Evolutionary conservation across 2,113 vertebrate species (phyloP).

Genomic region (Guaruba guarouba): DNA sequence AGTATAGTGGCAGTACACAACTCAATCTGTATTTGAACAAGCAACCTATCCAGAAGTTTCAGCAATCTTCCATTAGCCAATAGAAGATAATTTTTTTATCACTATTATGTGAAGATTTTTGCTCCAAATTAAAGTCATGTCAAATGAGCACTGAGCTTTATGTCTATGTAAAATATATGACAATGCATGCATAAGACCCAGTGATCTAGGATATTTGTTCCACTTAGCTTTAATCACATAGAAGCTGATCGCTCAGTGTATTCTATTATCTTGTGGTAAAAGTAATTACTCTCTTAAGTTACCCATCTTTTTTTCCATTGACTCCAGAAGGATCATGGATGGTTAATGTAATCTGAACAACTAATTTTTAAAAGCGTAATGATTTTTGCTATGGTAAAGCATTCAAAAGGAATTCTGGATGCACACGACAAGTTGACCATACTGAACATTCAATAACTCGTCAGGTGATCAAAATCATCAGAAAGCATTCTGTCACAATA

Average conservation of each 20-base stretch:
- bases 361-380: not conserved
- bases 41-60: not conserved
- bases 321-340: not conserved
- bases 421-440: not conserved
- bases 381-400: not conserved
- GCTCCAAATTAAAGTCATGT: not conserved
- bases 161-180: not conserved
- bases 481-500: not conserved
- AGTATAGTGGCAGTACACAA: not conserved
- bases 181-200: not conserved
- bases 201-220: not conserved
- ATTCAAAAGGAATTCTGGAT: not conserved
- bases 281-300: not conserved
- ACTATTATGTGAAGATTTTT: not conserved
- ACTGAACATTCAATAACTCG: not conserved
- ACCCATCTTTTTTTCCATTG: rapidly evolving
- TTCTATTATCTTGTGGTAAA: not conserved
- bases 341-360: not conserved
- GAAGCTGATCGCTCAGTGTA: not conserved
- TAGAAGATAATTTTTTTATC: not conserved
- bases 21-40: not conserved
- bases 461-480: not conserved
- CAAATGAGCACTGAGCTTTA: not conserved
- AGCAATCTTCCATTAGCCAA: not conserved
- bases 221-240: not conserved